A percentile compares a stretch with the other conserved stretches of the same genome.
These are phyloP conservation scores for Mantis religiosa DNA, from an alignment of 2,888 invertebrate genomes.

Conservation along the genomic window DNA sequence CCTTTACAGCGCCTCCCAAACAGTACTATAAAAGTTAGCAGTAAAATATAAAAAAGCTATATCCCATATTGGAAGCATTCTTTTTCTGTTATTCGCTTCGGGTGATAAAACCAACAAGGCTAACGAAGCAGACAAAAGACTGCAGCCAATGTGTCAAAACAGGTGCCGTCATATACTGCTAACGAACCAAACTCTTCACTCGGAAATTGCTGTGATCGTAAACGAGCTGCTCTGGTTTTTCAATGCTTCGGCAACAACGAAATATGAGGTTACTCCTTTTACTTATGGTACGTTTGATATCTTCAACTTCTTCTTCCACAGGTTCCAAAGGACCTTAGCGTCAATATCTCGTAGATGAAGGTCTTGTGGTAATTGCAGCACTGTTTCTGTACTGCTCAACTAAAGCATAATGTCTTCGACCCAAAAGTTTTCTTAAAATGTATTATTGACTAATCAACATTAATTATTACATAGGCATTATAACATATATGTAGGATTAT, in stretches of 20 bases:
- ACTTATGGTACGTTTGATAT: no score
- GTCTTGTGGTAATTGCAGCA: no score
- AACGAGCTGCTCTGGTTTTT: background rate
- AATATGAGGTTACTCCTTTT: no score
- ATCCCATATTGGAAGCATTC: background rate
- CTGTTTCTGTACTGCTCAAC: no score
- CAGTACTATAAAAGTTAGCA: background rate
- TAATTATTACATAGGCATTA: no score
- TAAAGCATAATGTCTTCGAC: no score
- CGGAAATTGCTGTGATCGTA: background rate
- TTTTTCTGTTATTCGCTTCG: background rate
- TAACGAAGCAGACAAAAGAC: background rate
- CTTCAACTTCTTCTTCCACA: no score
- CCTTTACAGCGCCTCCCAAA: background rate
- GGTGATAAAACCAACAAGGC: background rate
- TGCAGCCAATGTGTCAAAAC: background rate
- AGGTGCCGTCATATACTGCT: background rate
- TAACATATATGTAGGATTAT: no score
- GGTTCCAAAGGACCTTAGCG: no score
- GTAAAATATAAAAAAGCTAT: background rate
- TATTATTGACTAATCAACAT: no score
- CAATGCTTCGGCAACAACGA: background rate
- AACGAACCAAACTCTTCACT: background rate
- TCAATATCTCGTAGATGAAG: no score
- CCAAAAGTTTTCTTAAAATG: no score